Conservation (phyloP, 2,113 vertebrate genomes). For the Trogon melanurus region DNA sequence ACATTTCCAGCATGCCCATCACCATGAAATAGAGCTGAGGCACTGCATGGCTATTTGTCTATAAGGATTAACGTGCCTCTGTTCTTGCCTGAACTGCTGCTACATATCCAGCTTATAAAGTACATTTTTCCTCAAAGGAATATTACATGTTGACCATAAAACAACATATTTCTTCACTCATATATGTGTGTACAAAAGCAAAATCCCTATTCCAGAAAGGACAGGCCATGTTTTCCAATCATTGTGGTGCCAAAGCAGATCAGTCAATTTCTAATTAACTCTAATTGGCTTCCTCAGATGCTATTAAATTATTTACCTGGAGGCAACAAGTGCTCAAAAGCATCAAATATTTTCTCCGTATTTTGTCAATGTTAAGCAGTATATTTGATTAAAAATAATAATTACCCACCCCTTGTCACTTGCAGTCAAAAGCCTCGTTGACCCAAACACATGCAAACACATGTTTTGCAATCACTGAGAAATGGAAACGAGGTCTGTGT, state of each 20-base stretch:
- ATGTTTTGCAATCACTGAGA: neutral
- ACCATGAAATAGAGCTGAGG: slow-evolving; percentile 31
- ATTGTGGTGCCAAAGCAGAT: slow-evolving; percentile 30
- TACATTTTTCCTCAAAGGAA: neutral
- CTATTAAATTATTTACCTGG: slow-evolving; percentile 59
- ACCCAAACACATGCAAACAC: neutral
- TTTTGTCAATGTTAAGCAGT: slow-evolving; percentile 7
- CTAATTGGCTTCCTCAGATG: slow-evolving; percentile 45
- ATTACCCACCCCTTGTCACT: neutral
- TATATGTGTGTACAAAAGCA: neutral
- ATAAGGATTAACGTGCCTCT: neutral
- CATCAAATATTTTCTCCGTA: slow-evolving; percentile 15
- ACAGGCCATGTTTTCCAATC: neutral
- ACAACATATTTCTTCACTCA: neutral
- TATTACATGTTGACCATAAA: neutral
- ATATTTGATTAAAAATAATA: slow-evolving; percentile 14
- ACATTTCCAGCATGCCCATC: slow-evolving; percentile 38
- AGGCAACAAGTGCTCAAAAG: slow-evolving; percentile 30
- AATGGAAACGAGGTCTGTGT: accelerated
- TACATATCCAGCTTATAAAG: slow-evolving; percentile 17
- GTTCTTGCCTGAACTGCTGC: neutral
- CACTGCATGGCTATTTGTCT: neutral
- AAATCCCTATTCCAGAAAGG: neutral
- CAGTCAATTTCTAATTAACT: slow-evolving; percentile 58
- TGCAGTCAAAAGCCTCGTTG: neutral